Evolutionary conservation across 2,888 invertebrate genomes (phyloP).

Genomic region (Nomada goodeniana): DNA sequence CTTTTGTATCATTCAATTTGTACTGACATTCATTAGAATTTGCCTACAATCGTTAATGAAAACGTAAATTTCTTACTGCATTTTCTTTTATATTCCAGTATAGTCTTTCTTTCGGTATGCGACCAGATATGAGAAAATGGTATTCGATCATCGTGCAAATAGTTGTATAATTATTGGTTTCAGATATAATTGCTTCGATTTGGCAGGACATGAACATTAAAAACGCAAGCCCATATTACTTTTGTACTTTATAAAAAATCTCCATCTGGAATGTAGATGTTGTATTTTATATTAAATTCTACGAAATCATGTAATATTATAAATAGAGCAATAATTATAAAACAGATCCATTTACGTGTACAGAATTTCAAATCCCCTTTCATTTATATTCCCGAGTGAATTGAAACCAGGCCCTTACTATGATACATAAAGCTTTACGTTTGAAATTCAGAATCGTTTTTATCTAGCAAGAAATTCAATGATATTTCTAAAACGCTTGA

Average conservation of each 20-base stretch:
- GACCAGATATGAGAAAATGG: slow-evolving; percentile 56
- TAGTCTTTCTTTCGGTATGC: slow-evolving; percentile 56
- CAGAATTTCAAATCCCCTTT: neutral
- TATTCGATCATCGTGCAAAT: slow-evolving; percentile 36
- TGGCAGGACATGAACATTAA: slow-evolving; percentile 56
- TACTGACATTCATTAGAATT: slow-evolving; percentile 83
- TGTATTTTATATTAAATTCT: neutral
- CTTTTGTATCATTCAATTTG: slow-evolving; percentile 78
- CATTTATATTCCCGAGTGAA: no score
- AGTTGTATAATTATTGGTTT: slow-evolving; percentile 32
- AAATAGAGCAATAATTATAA: slow-evolving; percentile 11
- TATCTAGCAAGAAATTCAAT: no score
- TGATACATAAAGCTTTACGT: no score
- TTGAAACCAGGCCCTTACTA: no score
- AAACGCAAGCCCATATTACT: slow-evolving; percentile 62
- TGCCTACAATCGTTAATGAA: slow-evolving; percentile 70
- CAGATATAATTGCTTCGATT: slow-evolving; percentile 39
- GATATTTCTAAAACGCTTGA: neutral
- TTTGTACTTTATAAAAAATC: slow-evolving; percentile 53
- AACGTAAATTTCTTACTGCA: slow-evolving; percentile 58
- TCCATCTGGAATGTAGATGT: slow-evolving; percentile 40
- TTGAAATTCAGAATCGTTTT: no score
- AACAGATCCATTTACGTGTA: neutral
- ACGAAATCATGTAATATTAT: slow-evolving; percentile 1
- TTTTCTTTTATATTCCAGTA: slow-evolving; percentile 35